Evolutionary conservation across 2,113 vertebrate genomes (phyloP), one percentile per base, ranked within the genome.

Genomic region (Gymnarchus niloticus): DNA sequence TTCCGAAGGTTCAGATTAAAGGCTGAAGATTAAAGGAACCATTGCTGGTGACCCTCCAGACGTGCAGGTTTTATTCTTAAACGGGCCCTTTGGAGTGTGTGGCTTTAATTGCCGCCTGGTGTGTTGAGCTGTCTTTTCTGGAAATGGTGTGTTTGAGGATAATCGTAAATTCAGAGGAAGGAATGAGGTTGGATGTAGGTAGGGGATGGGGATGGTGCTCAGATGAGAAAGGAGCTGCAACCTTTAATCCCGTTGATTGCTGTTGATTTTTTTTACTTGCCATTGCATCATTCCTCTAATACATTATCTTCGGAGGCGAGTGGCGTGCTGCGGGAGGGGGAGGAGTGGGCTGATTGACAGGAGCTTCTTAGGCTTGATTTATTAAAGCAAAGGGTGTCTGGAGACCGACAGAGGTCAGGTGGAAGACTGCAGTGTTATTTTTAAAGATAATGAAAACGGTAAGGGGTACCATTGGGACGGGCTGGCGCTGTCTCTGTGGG

Each of bases 241-340:
- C 83, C 88, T 83, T 87, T 90, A 92, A 92, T 93, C 92, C 92
- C 69, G 87, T 87, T 92, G 91, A 94, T 94, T 92, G 90, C 92
- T 92, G 87, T 89, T 81, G 88, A 89, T 91, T 91, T 73, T 91
- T 91, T 73, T 88, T 91, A 87, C 88, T 78, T 91, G 89, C 90
- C 88, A 78, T 93, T 93, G 93, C 92, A 93, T 93, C 93, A 94
- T 92, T 87, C 90, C 91, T 91, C 90, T 90, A 89, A 92, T 92
- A 92, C 89, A 91, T 90, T 91, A 85, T 81, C 87, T 86, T 73
- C 87, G 87, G 86, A 61, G 85, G 90, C 88, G 85, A 73, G 61
- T 3, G 25, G 61, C 56, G 10, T n/a, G 7, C 82, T 25, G n/a
- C 10, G 56, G n/a, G 83, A 1, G 14, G 5, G 65, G 49, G 48